phyloP scores from a whole-genome alignment of 2,797 vertebrate genomes.

The Silurus lanzhouensis region DNA sequence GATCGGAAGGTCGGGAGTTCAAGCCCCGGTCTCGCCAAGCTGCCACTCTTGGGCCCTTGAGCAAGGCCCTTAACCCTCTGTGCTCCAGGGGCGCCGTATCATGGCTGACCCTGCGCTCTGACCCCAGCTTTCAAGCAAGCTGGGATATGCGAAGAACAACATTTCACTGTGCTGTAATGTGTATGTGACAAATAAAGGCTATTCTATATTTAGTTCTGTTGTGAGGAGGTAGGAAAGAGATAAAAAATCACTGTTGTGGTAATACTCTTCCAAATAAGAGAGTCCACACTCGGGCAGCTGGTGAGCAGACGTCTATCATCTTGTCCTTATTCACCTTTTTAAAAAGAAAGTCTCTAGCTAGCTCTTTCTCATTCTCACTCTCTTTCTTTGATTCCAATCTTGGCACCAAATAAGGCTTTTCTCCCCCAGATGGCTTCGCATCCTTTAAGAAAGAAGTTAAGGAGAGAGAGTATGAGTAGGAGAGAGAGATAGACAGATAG shows the following conservation, averaged over 20 bases:
- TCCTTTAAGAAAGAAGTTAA: constrained; percentile 27
- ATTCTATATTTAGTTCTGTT: background rate
- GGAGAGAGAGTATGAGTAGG: background rate
- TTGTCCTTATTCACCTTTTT: constrained; percentile 32
- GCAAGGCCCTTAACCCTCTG: no score
- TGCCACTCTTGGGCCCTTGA: no score
- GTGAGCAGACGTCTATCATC: constrained; percentile 49
- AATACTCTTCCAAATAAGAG: constrained; percentile 17
- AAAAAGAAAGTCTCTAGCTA: constrained; percentile 38
- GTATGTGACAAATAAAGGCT: no score
- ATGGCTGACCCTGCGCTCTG: no score
- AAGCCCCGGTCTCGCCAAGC: no score
- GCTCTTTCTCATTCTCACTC: constrained; percentile 15
- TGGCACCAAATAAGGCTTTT: constrained; percentile 56
- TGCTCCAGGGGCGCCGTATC: no score
- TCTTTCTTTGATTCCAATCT: constrained; percentile 57
- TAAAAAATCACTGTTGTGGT: background rate
- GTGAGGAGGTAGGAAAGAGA: background rate
- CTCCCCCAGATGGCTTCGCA: constrained; percentile 50
- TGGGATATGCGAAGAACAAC: no score
- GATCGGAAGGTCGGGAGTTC: no score
- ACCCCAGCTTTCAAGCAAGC: no score
- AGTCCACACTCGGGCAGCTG: constrained; percentile 51
- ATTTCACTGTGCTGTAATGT: no score
- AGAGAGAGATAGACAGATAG: constrained; percentile 8